These are phyloP conservation scores for Macaria liturata DNA, from an alignment of 2,888 invertebrate genomes.

Conservation along the genomic window DNA sequence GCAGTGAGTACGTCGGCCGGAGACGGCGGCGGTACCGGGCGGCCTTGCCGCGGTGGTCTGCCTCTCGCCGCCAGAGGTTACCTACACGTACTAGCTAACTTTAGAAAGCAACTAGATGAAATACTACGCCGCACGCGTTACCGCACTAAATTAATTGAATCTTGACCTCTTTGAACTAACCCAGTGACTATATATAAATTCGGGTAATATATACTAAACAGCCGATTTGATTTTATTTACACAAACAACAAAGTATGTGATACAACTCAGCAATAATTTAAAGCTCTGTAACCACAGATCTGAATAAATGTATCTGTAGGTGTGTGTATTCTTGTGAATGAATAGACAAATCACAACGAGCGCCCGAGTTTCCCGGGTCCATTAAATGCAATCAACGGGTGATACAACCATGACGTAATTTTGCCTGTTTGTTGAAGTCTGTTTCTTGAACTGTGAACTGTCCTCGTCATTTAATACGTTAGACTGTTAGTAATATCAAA, in stretches of 20 bases:
- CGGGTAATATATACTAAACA: no score
- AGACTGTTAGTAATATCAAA: neutral
- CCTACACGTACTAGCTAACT: conserved; percentile 77
- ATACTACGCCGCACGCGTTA: conserved; percentile 47
- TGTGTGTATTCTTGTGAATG: conserved; percentile 9
- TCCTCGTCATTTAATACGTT: neutral
- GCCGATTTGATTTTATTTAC: no score
- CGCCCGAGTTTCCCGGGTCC: conserved; percentile 35
- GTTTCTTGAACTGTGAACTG: conserved; percentile 35
- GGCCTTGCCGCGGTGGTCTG: conserved; percentile 73
- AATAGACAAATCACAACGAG: conserved; percentile 31
- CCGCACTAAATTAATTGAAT: conserved; percentile 41
- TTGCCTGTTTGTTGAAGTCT: conserved; percentile 29
- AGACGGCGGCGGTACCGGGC: conserved; percentile 51
- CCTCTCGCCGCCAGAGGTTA: conserved; percentile 79
- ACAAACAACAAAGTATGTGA: no score
- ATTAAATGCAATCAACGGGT: conserved; percentile 34
- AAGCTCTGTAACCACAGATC: no score
- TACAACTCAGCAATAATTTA: no score
- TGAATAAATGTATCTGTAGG: no score
- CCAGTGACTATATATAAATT: neutral
- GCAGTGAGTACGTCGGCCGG: conserved; percentile 12
- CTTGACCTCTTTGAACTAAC: conserved; percentile 22
- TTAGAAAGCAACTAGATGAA: conserved; percentile 72
- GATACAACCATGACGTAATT: conserved; percentile 34